Percentiles rank a stretch among this genome's conserved stretches.
phyloP scores from a whole-genome alignment of 1,140 invertebrate species.

The Drosophila tsacasi region DNA sequence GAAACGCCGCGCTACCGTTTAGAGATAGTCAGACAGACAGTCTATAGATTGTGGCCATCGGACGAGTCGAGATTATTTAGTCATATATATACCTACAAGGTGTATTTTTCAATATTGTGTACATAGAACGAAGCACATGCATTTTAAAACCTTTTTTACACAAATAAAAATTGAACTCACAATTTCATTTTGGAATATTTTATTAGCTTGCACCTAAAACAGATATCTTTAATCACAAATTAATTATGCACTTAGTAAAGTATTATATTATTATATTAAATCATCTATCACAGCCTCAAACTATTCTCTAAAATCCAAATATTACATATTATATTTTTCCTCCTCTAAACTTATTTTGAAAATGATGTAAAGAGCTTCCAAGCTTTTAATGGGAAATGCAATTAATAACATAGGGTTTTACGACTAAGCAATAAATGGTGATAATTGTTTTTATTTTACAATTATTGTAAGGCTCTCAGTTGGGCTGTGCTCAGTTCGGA shows the following conservation, averaged over 20 bases:
- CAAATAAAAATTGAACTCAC: not conserved
- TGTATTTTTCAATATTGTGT: not conserved
- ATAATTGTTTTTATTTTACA: constrained; percentile 20
- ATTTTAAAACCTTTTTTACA: not conserved
- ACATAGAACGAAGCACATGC: not conserved
- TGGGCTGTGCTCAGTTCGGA: constrained; percentile 20
- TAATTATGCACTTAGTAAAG: too few species aligned
- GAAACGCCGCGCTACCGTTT: constrained; percentile 16
- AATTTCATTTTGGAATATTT: not conserved
- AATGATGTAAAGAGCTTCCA: not conserved
- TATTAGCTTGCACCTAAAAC: not conserved
- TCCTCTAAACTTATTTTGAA: not conserved
- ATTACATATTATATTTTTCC: too few species aligned
- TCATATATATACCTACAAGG: constrained; percentile 23
- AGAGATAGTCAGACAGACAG: constrained; percentile 41
- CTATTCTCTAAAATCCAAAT: not conserved
- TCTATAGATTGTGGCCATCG: constrained; percentile 39
- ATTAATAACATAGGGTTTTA: constrained; percentile 2
- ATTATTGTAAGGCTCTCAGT: constrained; percentile 1
- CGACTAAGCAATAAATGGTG: constrained; percentile 11
- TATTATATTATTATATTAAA: too few species aligned
- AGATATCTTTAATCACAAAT: too few species aligned
- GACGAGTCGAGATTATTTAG: constrained; percentile 17
- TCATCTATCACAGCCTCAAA: not conserved
- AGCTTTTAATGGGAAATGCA: constrained; percentile 2